Conservation (phyloP, 2,888 invertebrate genomes). For the Cheilosia grossa region DNA sequence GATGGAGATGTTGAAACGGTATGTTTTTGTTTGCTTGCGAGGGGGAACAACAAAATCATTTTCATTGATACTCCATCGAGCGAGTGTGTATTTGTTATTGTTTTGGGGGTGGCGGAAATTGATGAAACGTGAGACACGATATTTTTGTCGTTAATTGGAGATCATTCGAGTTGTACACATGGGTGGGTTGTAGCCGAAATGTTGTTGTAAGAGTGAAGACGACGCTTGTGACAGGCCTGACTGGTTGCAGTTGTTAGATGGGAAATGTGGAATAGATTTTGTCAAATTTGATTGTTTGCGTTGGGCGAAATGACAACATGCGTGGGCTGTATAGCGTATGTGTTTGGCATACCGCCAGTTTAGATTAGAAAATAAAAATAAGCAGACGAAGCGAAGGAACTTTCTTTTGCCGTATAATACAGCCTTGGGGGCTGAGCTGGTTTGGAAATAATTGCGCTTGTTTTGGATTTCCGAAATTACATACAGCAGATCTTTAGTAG, state of each 20-base stretch:
- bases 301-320: constrained; percentile 27
- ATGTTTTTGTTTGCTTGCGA: constrained; percentile 41
- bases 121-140: constrained; percentile 68
- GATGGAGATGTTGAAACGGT: constrained; percentile 44
- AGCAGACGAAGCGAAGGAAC: constrained; percentile 9
- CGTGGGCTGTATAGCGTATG: constrained; percentile 13
- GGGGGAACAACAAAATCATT: not conserved
- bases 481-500: not conserved
- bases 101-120: constrained; percentile 64
- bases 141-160: constrained; percentile 64
- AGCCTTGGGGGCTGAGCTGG: constrained; percentile 20
- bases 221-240: constrained; percentile 44
- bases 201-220: constrained; percentile 56
- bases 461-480: constrained; percentile 28
- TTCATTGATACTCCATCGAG: not conserved
- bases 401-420: constrained; percentile 46
- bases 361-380: constrained; percentile 50
- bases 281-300: constrained; percentile 40
- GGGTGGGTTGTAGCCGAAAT: constrained; percentile 45
- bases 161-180: constrained; percentile 46
- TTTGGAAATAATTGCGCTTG: constrained; percentile 47
- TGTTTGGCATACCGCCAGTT: not conserved
- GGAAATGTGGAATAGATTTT: constrained; percentile 50
- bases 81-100: constrained; percentile 25
- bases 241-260: constrained; percentile 12